Base-by-base conservation (phyloP, 2,113 vertebrate genomes). In the Platysteira castanea region DNA sequence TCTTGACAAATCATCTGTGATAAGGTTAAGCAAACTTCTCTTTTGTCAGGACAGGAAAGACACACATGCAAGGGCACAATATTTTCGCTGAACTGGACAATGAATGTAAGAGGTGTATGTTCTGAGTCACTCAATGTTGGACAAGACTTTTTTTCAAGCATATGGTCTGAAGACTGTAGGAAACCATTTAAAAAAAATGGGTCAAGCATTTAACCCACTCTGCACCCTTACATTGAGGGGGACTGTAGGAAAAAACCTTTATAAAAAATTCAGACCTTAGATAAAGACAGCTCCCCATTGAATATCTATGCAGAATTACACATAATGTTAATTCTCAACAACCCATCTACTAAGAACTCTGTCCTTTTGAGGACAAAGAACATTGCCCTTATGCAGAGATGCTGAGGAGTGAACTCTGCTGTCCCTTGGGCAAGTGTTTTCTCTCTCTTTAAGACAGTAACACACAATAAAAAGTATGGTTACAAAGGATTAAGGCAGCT, bases 1-100 rank as follows among this genome's bases (percentile, higher is more conserved):
- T 87, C 77, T 78, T 87, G 69, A 93, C 26, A 94, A 84, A 63
- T 84, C 76, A 78, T 52, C 59, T 75, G 21, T 71, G 86, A 84
- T 81, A 96, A 95, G 89, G 93, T 84, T 95, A 95, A 95, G 46
- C 24, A 96, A 95, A 95, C 63, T 39, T 84, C 80, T 50, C 83
- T 59, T 60, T 54, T 68, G 73, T 67, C 80, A 95, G 69, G 53
- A 67, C 54, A 88, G 83, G 53, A 94, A 74, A 91, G 84, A 42
- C 9, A 82, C 5, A 6, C 46, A 63, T 15, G 63, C 56, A 82
- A 68, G n/a, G 39, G 33, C 68, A 89, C 18, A 63, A 4, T 53
- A 67, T 53, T 92, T 84, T 60, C 8, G 9, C 77, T 75, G 80
- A 84, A 20, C 44, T 60, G 81, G 69, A 57, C 80, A 82, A 67